Evolutionary conservation across 2,113 vertebrate genomes (phyloP).

Genomic region (Smithornis capensis): DNA sequence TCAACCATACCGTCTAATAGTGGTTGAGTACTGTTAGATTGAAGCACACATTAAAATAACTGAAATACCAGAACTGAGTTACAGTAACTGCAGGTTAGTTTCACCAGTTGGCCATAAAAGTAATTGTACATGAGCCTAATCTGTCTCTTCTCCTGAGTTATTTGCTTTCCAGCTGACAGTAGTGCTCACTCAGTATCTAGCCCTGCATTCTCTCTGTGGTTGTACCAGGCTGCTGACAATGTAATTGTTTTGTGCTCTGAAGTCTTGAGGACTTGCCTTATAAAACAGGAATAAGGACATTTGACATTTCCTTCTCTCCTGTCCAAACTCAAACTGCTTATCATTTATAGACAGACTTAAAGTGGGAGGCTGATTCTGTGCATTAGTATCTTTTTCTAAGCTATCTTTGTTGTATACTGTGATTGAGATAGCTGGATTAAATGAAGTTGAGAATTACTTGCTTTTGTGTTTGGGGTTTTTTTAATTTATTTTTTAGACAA

Average conservation of each 20-base stretch:
- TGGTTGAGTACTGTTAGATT: not conserved
- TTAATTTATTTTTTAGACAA: not conserved
- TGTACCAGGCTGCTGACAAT: not conserved
- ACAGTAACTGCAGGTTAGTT: not conserved
- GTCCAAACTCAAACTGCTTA: not conserved
- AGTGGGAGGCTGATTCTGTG: not conserved
- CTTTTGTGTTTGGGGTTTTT: not conserved
- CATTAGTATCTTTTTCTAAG: not conserved
- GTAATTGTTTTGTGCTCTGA: not conserved
- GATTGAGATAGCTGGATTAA: not conserved
- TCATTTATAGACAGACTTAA: not conserved
- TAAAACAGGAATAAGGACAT: not conserved
- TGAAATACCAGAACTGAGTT: not conserved
- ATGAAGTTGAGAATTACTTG: not conserved
- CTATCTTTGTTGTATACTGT: not conserved
- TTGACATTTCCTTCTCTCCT: not conserved
- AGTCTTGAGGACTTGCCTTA: not conserved
- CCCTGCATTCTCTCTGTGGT: not conserved
- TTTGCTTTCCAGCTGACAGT: not conserved
- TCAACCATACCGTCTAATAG: not conserved
- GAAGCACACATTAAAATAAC: not conserved
- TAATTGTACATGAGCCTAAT: not conserved
- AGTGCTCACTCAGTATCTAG: not conserved
- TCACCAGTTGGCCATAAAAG: not conserved
- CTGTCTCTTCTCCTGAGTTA: not conserved